Percentiles rank a stretch among this genome's conserved stretches.
Evolutionary conservation across 1,140 invertebrate species (phyloP).

Genomic region (Bombus confusus): DNA sequence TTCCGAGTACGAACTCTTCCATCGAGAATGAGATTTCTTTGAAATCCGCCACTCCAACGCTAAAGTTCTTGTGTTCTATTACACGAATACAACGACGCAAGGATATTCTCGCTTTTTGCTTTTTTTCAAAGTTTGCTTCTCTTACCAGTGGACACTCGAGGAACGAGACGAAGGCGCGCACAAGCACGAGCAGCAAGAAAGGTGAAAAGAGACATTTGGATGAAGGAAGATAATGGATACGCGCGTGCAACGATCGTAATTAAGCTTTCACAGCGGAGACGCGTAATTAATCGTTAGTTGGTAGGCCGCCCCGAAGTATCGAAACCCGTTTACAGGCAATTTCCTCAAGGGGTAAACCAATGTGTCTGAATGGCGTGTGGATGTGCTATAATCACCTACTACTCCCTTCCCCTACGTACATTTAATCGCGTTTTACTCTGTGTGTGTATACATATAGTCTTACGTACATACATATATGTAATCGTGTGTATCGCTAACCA

Average conservation of each 20-base stretch:
- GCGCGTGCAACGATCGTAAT: slow-evolving; percentile 48
- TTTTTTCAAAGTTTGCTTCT: not conserved
- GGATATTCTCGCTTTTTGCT: not conserved
- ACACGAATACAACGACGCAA: not conserved
- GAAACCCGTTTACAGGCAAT: slow-evolving; percentile 66
- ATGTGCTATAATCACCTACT: slow-evolving; percentile 68
- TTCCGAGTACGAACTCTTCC: too few species aligned
- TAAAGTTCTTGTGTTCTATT: not conserved
- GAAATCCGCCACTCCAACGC: not conserved
- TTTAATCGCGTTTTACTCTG: slow-evolving; percentile 60
- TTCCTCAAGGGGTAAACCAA: slow-evolving; percentile 73
- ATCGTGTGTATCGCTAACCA: slow-evolving; percentile 16
- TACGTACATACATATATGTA: slow-evolving; percentile 33
- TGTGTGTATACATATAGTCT: slow-evolving; percentile 38
- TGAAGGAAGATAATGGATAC: slow-evolving; percentile 22
- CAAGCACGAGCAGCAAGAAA: not conserved
- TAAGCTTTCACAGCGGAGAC: slow-evolving; percentile 49
- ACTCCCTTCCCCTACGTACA: slow-evolving; percentile 69
- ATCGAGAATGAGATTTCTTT: not conserved
- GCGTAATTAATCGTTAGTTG: slow-evolving; percentile 70
- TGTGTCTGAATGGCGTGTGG: slow-evolving; percentile 77
- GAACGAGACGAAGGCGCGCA: too few species aligned
- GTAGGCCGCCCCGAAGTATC: slow-evolving; percentile 62
- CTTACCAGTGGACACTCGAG: not conserved
- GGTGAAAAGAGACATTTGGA: not conserved